Base-by-base conservation (phyloP, 2,797 vertebrate species). In the Enteromius anoplus region DNA sequence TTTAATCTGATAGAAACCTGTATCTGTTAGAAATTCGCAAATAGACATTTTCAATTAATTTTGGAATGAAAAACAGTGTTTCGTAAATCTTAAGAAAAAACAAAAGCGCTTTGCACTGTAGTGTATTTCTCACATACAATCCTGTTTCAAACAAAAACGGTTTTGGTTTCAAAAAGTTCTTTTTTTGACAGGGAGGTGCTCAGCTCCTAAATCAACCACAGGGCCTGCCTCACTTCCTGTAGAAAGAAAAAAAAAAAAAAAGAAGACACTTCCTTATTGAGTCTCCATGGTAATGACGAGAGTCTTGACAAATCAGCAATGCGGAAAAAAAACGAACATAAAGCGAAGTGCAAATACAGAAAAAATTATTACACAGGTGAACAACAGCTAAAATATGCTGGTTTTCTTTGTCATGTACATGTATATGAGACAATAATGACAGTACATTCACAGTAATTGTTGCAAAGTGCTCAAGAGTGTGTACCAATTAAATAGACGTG, bases 141-240 rank as follows among this genome's bases (percentile, higher is more conserved):
- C 8, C 2, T 5, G 58, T 62, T 73, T 11, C 23, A 34, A 4
- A 15, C 45, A 2, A 23, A 0, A 71, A 7, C 2, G 3, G n/a
- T 26, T 68, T 15, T 37, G 34, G 45, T 60, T 62, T 78, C 34
- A 49, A 49, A 49, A 45, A 3, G 42, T 15, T 5, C 2, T 75
- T 37, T 42, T 7, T 53, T 21, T n/a, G 6, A 23, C 19, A 75
- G 47, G 34, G 72, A 76, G 64, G 49, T 5, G 11, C 32, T 82
- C 2, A 65, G 42, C 10, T 29, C 51, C 42, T 14, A 75, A 77
- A 47, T 12, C 21, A 1, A 40, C 60, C 75, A 65, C 81, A 64
- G 40, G 23, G 26, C 49, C 26, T 12, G 68, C 86, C 83, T 88
- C 89, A 81, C 84, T 90, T 92, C 91, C 89, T 90, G 84, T 87